Percentiles rank a stretch among this genome's conserved stretches.
Conservation (phyloP, 2,888 invertebrate species). For the Agrenia bidenticulata region DNA sequence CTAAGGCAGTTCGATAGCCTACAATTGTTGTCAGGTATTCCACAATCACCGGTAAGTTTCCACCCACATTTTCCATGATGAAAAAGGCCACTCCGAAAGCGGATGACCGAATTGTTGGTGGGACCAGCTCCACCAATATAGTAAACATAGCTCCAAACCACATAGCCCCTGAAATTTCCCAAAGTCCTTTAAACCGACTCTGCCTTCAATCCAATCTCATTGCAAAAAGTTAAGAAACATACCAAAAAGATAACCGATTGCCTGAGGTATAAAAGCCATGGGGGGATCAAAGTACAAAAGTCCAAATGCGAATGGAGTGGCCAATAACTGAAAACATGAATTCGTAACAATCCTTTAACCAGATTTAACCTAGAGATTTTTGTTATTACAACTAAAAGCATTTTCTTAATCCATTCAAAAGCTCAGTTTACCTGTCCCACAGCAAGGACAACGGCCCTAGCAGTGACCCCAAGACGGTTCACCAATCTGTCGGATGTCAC, state of each 20-base stretch:
- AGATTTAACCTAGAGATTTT: no score
- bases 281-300: conserved; percentile 80
- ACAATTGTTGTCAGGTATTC: conserved; percentile 80
- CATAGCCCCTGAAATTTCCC: conserved; percentile 74
- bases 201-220: background rate
- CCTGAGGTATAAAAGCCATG: conserved; percentile 83
- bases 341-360: conserved; percentile 27
- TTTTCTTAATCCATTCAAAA: no score
- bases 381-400: no score
- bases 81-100: conserved; percentile 84
- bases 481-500: conserved; percentile 83
- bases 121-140: conserved; percentile 84
- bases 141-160: conserved; percentile 93
- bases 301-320: conserved; percentile 82
- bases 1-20: conserved; percentile 78
- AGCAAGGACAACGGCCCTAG: conserved; percentile 76
- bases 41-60: conserved; percentile 82
- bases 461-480: conserved; percentile 79
- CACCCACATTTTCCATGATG: conserved; percentile 90
- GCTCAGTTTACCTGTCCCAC: conserved; percentile 65
- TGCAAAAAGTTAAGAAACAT: conserved; percentile 55
- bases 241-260: conserved; percentile 87
- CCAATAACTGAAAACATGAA: conserved; percentile 67
- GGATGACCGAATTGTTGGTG: conserved; percentile 76
- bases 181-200: background rate